Evolutionary conservation across 1,140 invertebrate species (phyloP).

Genomic region (Papilio polytes): DNA sequence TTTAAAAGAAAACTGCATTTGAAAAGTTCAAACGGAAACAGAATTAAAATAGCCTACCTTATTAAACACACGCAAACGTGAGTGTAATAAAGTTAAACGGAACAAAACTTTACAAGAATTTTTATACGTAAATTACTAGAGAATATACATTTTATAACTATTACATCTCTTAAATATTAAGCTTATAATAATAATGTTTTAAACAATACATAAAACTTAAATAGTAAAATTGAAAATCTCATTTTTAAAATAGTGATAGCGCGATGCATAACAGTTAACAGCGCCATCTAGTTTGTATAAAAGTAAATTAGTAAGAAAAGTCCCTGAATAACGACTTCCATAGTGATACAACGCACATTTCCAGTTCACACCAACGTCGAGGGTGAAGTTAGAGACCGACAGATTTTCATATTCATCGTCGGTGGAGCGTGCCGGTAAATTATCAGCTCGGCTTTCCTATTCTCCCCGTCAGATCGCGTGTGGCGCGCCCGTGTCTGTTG

Average conservation of each 20-base stretch:
- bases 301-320: neutral
- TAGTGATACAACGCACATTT: constrained; percentile 25
- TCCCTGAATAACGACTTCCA: neutral
- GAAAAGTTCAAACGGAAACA: neutral
- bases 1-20: neutral
- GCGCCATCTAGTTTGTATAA: neutral
- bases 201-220: no score
- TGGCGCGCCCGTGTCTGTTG: constrained; percentile 50
- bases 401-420: constrained; percentile 47
- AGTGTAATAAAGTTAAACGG: neutral
- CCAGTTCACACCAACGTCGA: constrained; percentile 25
- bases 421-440: constrained; percentile 68
- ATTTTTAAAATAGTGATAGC: neutral
- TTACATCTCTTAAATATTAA: no score
- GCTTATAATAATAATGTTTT: no score
- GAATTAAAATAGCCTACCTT: neutral
- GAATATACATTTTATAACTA: no score
- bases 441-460: constrained; percentile 66
- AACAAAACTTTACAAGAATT: neutral
- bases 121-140: no score
- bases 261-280: neutral
- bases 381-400: constrained; percentile 37
- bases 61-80: neutral
- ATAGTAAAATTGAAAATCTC: no score
- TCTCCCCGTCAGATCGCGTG: constrained; percentile 63